Evolutionary conservation across 2,113 vertebrate genomes (phyloP), one percentile per base, ranked within the genome.

Genomic region (Labrus mixtus): DNA sequence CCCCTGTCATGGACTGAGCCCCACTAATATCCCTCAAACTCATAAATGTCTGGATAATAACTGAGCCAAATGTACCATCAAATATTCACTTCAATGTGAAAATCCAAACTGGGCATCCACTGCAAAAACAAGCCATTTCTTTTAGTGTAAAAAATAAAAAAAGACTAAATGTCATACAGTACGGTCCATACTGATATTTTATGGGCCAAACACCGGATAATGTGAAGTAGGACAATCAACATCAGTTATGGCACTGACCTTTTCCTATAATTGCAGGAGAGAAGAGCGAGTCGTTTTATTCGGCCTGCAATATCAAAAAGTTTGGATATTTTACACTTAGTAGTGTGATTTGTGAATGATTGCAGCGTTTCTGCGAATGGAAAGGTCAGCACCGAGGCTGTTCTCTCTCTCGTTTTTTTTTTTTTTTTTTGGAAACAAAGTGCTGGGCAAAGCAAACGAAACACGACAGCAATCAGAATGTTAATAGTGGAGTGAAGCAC

Each of bases 201-300:
- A 76, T 71, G 79, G 82, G 23, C 68, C 39, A 73, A 85, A 63
- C 83, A 75, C 70, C 60, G 76, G 76, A 60, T 83, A 84, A 89
- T 78, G 79, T 60, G 71, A 87, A 91, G 82, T 58, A 85, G 81
- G 76, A 86, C 87, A 86, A 83, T 90, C 85, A 69, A 71, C 87
- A 89, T 86, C 87, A 72, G 83, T 90, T 90, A 89, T 90, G 87
- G 68, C 73, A 19, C 62, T 90, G 90, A 92, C 90, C 91, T 91
- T 90, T 91, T 84, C 81, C 63, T 72, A 86, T 90, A 88, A 90
- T 90, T 87, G 87, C 84, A 59, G 76, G 81, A 85, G 85, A 91
- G 83, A 78, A 86, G 83, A 73, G 79, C 6, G 57, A 87, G 81
- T 76, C 72, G 63, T 92, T 92, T 90, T 87, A 90, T 89, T 88